Percentiles rank a stretch among this genome's conserved stretches.
phyloP scores from a whole-genome alignment of 2,113 vertebrate genomes.

The Sminthopsis crassicaudata region DNA sequence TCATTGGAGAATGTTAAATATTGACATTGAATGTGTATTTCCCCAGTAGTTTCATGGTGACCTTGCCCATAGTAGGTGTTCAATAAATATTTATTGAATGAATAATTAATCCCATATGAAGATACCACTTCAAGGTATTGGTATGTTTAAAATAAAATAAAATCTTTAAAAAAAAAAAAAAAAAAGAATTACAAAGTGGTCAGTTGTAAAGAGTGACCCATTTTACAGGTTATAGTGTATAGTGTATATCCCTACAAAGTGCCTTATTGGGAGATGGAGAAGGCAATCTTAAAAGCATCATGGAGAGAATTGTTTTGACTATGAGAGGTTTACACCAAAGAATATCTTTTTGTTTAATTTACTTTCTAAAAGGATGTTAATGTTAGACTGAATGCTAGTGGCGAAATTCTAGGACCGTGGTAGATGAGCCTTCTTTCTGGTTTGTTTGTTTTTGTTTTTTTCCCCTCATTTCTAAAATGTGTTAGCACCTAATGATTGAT shows the following conservation, averaged over 20 bases:
- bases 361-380: not conserved
- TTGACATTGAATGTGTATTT: constrained; percentile 43
- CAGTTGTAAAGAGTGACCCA: not conserved
- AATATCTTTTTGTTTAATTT: not conserved
- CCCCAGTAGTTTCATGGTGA: not conserved
- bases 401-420: not conserved
- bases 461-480: not conserved
- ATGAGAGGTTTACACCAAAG: not conserved
- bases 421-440: not conserved
- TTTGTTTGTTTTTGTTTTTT: too few species aligned
- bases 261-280: not conserved
- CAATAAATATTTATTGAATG: not conserved
- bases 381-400: not conserved
- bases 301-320: not conserved
- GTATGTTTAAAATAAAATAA: not conserved
- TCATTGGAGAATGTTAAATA: constrained; percentile 31
- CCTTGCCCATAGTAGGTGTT: not conserved
- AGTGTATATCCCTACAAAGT: not conserved
- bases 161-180: not conserved
- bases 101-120: not conserved
- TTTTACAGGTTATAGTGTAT: not conserved
- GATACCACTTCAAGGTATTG: not conserved
- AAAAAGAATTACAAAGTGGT: not conserved
- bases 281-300: not conserved
- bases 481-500: not conserved